Base-by-base conservation (phyloP, 53 echinoderm and acorn worm genomes). In the Apostichopus leukothele region DNA sequence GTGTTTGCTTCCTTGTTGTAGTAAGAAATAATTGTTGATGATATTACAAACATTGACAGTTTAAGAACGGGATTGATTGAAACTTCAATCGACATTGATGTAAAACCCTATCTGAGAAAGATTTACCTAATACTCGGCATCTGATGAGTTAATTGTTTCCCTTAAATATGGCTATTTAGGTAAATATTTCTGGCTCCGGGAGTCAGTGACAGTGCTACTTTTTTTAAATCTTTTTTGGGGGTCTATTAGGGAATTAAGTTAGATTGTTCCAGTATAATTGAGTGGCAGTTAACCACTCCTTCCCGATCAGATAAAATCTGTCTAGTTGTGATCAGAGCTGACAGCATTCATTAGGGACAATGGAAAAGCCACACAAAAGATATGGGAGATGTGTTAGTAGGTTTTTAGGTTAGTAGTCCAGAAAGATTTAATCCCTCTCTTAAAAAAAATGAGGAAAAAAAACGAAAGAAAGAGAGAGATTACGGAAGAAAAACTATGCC, bases 361-460 rank as follows among this genome's bases (percentile, higher is more conserved):
- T 11, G 5, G 63, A 63, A 16, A 7, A 16, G 3, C 63, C 16
- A 11, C 11, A 13, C 63, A 63, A 4, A 63, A 27, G 23, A 50
- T 1, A 50, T 12, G 39, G 4, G 16, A 77, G 39, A 77, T 77
- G 77, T 77, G 77, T 77, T 77, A 77, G 51, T 77, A 77, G 77
- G 77, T 77, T 77, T 77, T 39, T 77, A 77, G 77, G 77, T 77
- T 39, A 77, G 7, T 19, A 77, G 50, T 23, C 22, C 6, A 6
- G 16, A 77, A n/a, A 9, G 77, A 39, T 39, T 39, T 39, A 39
- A 39, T 39, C 39, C 39, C 39, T 39, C 39, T 39, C 39, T 39
- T 39, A 39, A 39, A 39, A 39, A 39, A 39, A 39, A 39, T 39
- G 39, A 0, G 0, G 0, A 3, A 39, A 39, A 39, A 39, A 39